Evolutionary conservation across 2,797 vertebrate genomes (phyloP).

Genomic region (Spondyliosoma cantharus): DNA sequence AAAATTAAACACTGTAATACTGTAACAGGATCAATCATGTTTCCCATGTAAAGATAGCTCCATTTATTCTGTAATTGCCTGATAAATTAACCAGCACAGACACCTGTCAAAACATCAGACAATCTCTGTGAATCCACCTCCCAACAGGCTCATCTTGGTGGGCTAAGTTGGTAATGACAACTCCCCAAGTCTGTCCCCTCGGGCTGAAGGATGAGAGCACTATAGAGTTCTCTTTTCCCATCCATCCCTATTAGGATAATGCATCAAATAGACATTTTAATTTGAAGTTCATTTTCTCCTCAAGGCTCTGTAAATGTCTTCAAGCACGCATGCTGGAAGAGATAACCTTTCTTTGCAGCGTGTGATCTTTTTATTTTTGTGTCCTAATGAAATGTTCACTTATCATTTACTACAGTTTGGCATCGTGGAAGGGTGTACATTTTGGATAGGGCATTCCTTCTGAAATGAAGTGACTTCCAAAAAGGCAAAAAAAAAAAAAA

Average conservation of each 20-base stretch:
- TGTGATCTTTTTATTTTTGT: conserved; percentile 73
- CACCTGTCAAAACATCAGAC: conserved; percentile 85
- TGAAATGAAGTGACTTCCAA: conserved; percentile 33
- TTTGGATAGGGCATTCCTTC: conserved; percentile 31
- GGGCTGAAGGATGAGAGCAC: conserved; percentile 76
- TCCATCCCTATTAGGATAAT: conserved; percentile 82
- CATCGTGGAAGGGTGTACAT: conserved; percentile 27
- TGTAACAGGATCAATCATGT: conserved; percentile 55
- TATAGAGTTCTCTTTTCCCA: conserved; percentile 72
- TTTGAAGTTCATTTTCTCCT: conserved; percentile 85
- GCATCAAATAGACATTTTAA: conserved; percentile 85
- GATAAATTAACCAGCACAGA: conserved; percentile 82
- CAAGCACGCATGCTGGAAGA: conserved; percentile 58
- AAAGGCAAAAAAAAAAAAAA: conserved; percentile 26
- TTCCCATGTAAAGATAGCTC: conserved; percentile 62
- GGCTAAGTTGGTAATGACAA: conserved; percentile 83
- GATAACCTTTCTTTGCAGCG: conserved; percentile 77
- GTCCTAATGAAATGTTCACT: conserved; percentile 67
- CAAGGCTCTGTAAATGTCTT: conserved; percentile 82
- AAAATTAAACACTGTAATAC: conserved; percentile 29
- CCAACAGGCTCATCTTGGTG: conserved; percentile 79
- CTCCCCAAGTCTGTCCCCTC: conserved; percentile 82
- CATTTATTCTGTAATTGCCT: conserved; percentile 79
- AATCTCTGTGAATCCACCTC: conserved; percentile 76
- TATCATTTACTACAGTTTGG: conserved; percentile 54